Conservation (phyloP, 1,140 invertebrate genomes). For the Drosophila azteca region DNA sequence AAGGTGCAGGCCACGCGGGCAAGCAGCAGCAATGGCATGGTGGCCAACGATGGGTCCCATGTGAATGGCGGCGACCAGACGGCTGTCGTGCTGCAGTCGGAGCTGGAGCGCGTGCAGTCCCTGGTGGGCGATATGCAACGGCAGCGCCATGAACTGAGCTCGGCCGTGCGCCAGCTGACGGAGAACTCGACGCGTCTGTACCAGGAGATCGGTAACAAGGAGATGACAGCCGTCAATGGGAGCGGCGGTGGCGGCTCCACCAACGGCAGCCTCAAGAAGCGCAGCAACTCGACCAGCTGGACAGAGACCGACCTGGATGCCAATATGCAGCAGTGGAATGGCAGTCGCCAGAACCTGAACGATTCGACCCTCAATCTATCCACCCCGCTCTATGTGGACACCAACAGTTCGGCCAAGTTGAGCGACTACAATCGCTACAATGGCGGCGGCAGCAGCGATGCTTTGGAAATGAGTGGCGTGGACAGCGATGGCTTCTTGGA, state of each 20-base stretch:
- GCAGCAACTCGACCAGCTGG: constrained; percentile 87
- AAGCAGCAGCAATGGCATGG: constrained; percentile 30
- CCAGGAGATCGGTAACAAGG: constrained; percentile 81
- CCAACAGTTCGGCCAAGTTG: constrained; percentile 77
- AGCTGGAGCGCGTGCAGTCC: constrained; percentile 92
- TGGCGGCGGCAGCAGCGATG: constrained; percentile 69
- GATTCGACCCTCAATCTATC: constrained; percentile 75
- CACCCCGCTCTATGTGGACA: constrained; percentile 85
- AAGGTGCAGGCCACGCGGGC: constrained; percentile 89
- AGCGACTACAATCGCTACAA: constrained; percentile 77
- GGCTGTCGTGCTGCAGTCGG: constrained; percentile 89
- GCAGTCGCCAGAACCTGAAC: constrained; percentile 65
- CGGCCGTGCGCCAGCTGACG: constrained; percentile 91
- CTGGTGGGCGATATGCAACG: constrained; percentile 93
- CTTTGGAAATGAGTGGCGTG: constrained; percentile 74
- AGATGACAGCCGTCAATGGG: constrained; percentile 62
- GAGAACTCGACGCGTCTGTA: constrained; percentile 87
- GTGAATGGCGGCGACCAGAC: constrained; percentile 84
- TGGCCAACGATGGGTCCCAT: constrained; percentile 56
- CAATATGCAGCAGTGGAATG: constrained; percentile 83
- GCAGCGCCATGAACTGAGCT: constrained; percentile 91
- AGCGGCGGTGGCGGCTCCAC: constrained; percentile 28
- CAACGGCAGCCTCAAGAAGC: constrained; percentile 83
- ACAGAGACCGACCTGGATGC: constrained; percentile 95
- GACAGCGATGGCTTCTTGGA: constrained; percentile 85